phyloP scores from a whole-genome alignment of 2,113 vertebrate genomes.

The Saccopteryx bilineata region DNA sequence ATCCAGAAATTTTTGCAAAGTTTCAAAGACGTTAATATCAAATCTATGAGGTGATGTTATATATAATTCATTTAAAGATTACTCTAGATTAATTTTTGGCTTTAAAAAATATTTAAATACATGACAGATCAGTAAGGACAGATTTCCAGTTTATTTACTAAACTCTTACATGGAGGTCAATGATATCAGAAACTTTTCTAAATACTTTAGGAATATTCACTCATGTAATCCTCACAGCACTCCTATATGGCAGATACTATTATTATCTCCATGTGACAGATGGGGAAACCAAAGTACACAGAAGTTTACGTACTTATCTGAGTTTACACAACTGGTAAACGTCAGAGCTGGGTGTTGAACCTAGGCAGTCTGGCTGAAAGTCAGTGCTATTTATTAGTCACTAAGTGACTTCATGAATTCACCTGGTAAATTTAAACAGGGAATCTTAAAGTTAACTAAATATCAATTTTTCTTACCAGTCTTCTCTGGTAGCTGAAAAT shows the following conservation, averaged over 20 bases:
- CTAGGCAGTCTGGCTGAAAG: background rate
- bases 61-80: background rate
- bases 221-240: background rate
- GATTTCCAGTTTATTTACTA: background rate
- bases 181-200: background rate
- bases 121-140: background rate
- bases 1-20: background rate
- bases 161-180: background rate
- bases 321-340: background rate
- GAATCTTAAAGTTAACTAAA: background rate
- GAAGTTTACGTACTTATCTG: background rate
- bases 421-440: background rate
- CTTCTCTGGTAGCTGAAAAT: background rate
- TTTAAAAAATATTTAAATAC: background rate
- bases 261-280: background rate
- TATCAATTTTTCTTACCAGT: background rate
- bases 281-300: background rate
- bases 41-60: background rate
- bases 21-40: constrained; percentile 20
- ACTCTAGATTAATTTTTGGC: background rate
- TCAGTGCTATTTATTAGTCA: background rate
- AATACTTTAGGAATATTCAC: background rate
- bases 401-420: background rate
- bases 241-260: background rate
- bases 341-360: background rate